Conservation (phyloP, 2,113 vertebrate genomes). For the Mobula hypostoma region DNA sequence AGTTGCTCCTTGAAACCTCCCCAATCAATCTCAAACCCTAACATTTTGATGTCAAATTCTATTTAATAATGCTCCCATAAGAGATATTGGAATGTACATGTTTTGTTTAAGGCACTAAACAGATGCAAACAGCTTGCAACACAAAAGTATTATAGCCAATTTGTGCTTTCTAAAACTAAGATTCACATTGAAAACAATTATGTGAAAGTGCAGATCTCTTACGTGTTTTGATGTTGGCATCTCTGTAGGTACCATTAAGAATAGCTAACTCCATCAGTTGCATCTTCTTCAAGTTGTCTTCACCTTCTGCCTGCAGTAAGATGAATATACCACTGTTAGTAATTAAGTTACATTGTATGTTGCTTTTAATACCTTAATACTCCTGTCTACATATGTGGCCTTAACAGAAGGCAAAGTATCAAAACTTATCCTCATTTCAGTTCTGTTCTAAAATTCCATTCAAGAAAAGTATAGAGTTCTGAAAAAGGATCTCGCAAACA, state of each 20-base stretch:
- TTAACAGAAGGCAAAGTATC: not conserved
- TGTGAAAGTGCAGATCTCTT: slow-evolving; percentile 45
- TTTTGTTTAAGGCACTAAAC: not conserved
- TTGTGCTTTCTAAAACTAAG: not conserved
- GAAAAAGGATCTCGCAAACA: no score
- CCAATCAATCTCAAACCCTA: no score
- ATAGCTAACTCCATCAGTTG: slow-evolving; percentile 74
- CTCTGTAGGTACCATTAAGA: slow-evolving; percentile 73
- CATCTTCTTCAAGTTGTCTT: slow-evolving; percentile 76
- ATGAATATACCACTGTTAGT: not conserved
- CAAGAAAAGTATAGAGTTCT: not conserved
- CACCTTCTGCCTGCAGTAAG: slow-evolving; percentile 61
- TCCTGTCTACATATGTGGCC: no score
- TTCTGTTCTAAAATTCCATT: not conserved
- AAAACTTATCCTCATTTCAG: not conserved
- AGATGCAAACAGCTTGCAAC: not conserved
- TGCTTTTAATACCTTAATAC: no score
- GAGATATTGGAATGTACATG: not conserved
- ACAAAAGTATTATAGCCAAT: not conserved
- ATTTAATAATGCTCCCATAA: not conserved
- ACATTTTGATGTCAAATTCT: no score
- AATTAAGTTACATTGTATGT: no score
- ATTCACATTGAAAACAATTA: not conserved
- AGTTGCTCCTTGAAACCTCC: no score
- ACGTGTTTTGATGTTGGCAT: slow-evolving; percentile 70